phyloP scores from a whole-genome alignment of 2,797 vertebrate genomes.

The Gymnothorax reevesii region DNA sequence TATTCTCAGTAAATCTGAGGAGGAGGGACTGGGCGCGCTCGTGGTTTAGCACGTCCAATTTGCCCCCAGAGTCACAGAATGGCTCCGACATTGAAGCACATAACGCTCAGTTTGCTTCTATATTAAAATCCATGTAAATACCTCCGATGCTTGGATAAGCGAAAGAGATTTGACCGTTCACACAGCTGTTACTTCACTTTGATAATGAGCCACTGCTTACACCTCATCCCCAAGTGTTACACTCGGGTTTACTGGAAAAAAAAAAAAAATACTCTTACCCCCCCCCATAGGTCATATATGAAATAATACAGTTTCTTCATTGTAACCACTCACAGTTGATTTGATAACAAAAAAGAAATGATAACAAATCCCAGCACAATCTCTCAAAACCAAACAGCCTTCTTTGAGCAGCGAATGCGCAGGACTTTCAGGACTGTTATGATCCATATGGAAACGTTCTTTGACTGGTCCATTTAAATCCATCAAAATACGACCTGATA shows the following conservation, averaged over 20 bases:
- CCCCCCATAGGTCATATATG: not conserved
- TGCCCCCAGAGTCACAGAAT: not conserved
- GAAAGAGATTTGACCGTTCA: conserved; percentile 19
- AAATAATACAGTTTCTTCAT: not conserved
- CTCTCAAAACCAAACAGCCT: conserved; percentile 15
- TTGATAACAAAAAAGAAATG: no score
- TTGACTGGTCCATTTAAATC: not conserved
- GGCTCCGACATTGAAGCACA: conserved; percentile 3
- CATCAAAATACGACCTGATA: not conserved
- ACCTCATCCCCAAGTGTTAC: not conserved
- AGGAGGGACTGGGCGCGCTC: not conserved
- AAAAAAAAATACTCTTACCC: not conserved
- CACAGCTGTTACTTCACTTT: conserved; percentile 6
- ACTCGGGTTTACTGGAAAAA: not conserved
- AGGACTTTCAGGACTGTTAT: conserved; percentile 3
- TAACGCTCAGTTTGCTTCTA: not conserved
- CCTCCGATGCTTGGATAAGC: not conserved
- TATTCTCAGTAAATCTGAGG: not conserved
- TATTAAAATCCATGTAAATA: not conserved
- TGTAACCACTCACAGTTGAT: not conserved
- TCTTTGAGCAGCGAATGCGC: not conserved
- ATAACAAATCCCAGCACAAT: not conserved
- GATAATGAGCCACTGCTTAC: conserved; percentile 7
- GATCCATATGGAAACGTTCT: conserved; percentile 25
- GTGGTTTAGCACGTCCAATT: not conserved